A percentile compares a stretch with the other conserved stretches of the same genome.
phyloP scores from a whole-genome alignment of 2,888 invertebrate genomes.

The Lymantria monacha region DNA sequence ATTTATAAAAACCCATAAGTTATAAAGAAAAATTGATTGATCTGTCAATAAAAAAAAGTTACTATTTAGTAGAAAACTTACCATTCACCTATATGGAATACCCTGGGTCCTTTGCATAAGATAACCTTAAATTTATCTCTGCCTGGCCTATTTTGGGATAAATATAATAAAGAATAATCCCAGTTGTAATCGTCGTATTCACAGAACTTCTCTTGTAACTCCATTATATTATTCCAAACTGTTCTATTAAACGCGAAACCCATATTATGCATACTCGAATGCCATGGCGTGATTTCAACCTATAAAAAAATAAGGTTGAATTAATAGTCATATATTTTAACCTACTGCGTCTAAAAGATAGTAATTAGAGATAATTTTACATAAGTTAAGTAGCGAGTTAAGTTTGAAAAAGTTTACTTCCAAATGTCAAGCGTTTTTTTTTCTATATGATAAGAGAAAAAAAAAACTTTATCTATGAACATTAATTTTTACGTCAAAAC shows the following conservation, averaged over 20 bases:
- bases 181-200: slow-evolving; percentile 99
- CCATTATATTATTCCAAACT: slow-evolving; percentile 92
- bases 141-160: slow-evolving; percentile 91
- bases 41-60: too few relatives aligned
- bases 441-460: too few relatives aligned
- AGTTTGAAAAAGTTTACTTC: too few relatives aligned
- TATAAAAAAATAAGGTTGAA: slow-evolving; percentile 59
- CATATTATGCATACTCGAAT: slow-evolving; percentile 99
- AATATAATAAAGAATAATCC: slow-evolving; percentile 98
- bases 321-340: background rate
- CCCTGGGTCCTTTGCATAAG: slow-evolving; percentile 95
- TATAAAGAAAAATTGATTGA: background rate
- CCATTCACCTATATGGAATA: slow-evolving; percentile 99
- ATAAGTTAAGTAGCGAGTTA: too few relatives aligned
- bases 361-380: too few relatives aligned
- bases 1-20: background rate
- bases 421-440: too few relatives aligned
- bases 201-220: slow-evolving; percentile 93
- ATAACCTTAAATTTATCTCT: slow-evolving; percentile 90
- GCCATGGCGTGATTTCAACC: slow-evolving; percentile 97
- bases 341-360: too few relatives aligned
- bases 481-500: too few relatives aligned
- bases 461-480: too few relatives aligned
- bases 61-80: slow-evolving; percentile 64
- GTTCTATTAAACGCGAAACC: slow-evolving; percentile 97